Evolutionary conservation across 2,797 vertebrate species (phyloP).

Genomic region (Sebastes vulpes): DNA sequence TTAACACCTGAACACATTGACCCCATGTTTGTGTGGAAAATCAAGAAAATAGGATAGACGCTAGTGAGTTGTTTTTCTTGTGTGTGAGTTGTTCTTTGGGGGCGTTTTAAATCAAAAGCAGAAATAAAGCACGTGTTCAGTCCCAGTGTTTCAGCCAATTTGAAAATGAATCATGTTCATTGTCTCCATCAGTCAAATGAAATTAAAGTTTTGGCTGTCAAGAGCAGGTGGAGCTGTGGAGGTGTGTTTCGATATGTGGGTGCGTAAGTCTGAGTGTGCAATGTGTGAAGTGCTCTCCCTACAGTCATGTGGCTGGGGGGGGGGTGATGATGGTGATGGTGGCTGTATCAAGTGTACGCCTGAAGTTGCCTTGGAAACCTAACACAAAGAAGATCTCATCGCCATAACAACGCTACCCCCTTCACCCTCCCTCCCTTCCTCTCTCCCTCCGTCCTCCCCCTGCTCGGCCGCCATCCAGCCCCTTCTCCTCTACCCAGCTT

Average conservation of each 20-base stretch:
- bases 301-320: conserved; percentile 61
- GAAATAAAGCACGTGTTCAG: neutral
- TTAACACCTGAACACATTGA: neutral
- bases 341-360: conserved; percentile 77
- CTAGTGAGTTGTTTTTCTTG: neutral
- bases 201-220: conserved; percentile 6
- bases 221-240: conserved; percentile 7
- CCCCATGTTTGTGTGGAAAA: neutral
- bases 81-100: neutral
- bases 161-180: conserved; percentile 6
- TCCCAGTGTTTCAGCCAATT: neutral
- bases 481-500: conserved; percentile 38
- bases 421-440: neutral
- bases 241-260: conserved; percentile 41
- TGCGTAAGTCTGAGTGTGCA: conserved; percentile 44
- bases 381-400: conserved; percentile 84
- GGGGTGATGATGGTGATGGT: conserved; percentile 16
- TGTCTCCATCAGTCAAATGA: neutral
- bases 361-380: conserved; percentile 85
- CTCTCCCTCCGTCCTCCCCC: neutral
- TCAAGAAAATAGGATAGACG: neutral
- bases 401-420: conserved; percentile 81
- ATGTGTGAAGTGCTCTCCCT: conserved; percentile 76
- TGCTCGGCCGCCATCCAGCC: conserved; percentile 16
- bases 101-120: neutral